Conservation (phyloP, 2,113 vertebrate genomes). For the Stercorarius parasiticus region DNA sequence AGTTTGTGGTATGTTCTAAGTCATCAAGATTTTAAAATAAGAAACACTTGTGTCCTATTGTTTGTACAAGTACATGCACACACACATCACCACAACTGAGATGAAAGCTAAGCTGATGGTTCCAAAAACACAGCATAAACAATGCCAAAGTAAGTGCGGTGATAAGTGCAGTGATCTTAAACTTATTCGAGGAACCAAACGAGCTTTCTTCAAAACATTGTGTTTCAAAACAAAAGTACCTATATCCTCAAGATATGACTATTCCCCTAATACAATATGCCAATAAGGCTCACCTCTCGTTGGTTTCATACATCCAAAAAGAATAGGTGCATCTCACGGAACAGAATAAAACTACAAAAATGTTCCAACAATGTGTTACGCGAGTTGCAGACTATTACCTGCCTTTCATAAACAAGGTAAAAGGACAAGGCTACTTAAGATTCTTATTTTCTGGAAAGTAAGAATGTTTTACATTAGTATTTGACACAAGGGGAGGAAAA, state of each 20-base stretch:
- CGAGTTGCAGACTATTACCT: neutral
- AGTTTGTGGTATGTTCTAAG: neutral
- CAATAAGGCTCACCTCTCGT: neutral
- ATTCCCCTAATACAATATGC: neutral
- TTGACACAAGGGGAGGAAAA: neutral
- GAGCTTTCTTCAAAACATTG: neutral
- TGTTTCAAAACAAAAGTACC: neutral
- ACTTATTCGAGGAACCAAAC: neutral
- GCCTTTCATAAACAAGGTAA: neutral
- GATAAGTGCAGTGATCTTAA: neutral
- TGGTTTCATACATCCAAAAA: neutral
- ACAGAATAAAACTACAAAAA: neutral
- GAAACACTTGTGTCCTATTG: constrained; percentile 37
- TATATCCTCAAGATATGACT: neutral
- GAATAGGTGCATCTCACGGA: neutral
- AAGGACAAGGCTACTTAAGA: neutral
- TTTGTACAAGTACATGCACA: constrained; percentile 22
- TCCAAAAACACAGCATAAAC: constrained; percentile 7
- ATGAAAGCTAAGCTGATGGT: neutral
- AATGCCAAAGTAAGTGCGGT: neutral
- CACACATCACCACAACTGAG: neutral
- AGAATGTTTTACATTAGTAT: neutral
- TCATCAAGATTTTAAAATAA: constrained; percentile 49
- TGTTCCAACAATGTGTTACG: neutral
- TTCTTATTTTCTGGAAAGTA: neutral